Conservation (phyloP, 2,888 invertebrate genomes). For the Parapristionchus giblindavisi region DNA sequence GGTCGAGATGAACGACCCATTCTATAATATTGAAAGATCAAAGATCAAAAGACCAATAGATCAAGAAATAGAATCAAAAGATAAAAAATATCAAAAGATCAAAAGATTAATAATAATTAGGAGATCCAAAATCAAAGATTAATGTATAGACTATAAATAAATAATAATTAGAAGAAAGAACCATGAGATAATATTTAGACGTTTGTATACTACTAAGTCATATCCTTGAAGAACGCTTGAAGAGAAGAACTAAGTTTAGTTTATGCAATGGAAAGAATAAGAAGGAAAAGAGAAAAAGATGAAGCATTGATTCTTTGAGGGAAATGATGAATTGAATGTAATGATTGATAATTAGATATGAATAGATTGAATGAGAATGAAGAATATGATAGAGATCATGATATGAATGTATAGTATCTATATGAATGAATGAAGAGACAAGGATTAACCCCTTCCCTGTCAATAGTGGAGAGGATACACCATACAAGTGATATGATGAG, state of each 20-base stretch:
- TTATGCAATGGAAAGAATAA: too few relatives aligned
- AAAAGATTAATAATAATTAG: too few relatives aligned
- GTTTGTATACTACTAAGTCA: background rate
- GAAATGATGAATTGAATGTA: background rate
- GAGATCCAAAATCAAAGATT: too few relatives aligned
- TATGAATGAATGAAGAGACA: background rate
- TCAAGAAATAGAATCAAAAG: background rate
- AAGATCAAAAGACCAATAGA: background rate
- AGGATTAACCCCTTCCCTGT: too few relatives aligned
- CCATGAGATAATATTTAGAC: too few relatives aligned
- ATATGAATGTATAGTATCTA: background rate
- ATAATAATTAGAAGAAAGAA: too few relatives aligned
- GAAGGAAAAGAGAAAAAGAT: background rate
- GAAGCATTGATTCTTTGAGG: background rate
- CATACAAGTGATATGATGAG: background rate
- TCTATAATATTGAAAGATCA: background rate
- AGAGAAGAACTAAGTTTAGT: background rate
- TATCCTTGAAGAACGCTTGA: background rate
- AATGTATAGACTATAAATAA: too few relatives aligned
- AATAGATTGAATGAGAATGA: background rate
- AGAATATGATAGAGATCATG: too few relatives aligned
- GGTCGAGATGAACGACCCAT: slow-evolving; percentile 31
- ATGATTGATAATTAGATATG: background rate
- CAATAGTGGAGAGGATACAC: slow-evolving; percentile 17
- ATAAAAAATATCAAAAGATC: background rate